phyloP scores from a whole-genome alignment of 2,113 vertebrate species.

The Polypterus bichir region DNA sequence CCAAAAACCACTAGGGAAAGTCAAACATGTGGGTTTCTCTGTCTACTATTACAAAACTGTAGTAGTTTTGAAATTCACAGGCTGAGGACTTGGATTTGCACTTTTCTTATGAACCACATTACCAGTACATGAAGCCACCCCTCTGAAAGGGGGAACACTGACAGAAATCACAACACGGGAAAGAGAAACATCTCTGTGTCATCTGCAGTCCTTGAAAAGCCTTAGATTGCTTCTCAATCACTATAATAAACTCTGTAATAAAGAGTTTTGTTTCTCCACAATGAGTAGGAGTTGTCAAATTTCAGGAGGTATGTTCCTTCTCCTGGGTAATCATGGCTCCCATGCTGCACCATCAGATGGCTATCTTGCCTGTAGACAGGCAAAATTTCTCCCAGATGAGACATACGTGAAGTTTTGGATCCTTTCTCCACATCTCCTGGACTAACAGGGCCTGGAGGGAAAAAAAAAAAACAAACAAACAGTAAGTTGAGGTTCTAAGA shows the following conservation, averaged over 20 bases:
- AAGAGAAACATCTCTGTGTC: background rate
- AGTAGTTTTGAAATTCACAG: no score
- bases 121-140: background rate
- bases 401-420: conserved; percentile 57
- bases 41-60: no score
- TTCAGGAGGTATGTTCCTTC: conserved; percentile 93
- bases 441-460: conserved; percentile 54
- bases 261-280: conserved; percentile 92
- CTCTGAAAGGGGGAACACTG: background rate
- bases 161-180: background rate
- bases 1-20: no score
- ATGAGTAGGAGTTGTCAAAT: conserved; percentile 95
- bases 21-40: no score
- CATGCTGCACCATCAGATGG: conserved; percentile 74
- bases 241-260: conserved; percentile 93
- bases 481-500: background rate
- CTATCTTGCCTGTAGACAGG: conserved; percentile 89
- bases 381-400: conserved; percentile 75
- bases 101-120: background rate
- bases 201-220: conserved; percentile 17
- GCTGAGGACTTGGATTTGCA: no score
- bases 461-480: conserved; percentile 5
- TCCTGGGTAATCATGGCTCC: conserved; percentile 86
- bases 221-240: conserved; percentile 34
- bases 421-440: conserved; percentile 86